A percentile compares a stretch with the other conserved stretches of the same genome.
Conservation (phyloP, 2,888 invertebrate genomes). For the Xylophagus ater region DNA sequence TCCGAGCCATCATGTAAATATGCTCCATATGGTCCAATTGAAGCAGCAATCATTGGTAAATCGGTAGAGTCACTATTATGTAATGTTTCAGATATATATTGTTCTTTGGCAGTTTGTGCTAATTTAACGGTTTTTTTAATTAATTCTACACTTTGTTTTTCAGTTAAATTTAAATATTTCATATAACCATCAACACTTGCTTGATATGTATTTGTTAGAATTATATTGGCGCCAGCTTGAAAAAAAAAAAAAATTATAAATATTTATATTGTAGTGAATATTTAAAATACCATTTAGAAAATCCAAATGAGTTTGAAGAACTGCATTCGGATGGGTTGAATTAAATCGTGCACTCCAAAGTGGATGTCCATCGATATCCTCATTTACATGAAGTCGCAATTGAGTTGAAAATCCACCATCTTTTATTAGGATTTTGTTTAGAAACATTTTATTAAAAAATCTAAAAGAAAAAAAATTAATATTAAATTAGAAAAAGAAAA, state of each 20-base stretch:
- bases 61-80: too few species aligned
- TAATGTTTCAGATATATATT: slow-evolving; percentile 50
- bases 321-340: slow-evolving; percentile 64
- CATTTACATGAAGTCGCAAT: slow-evolving; percentile 61
- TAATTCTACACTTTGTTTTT: slow-evolving; percentile 56
- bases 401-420: slow-evolving; percentile 77
- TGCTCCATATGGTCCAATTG: slow-evolving; percentile 89
- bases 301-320: slow-evolving; percentile 69
- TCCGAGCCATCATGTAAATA: slow-evolving; percentile 84
- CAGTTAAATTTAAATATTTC: slow-evolving; percentile 57
- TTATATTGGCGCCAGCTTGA: slow-evolving; percentile 78
- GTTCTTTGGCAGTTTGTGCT: slow-evolving; percentile 58
- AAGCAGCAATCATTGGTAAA: slow-evolving; percentile 66
- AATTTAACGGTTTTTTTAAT: slow-evolving; percentile 63
- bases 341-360: slow-evolving; percentile 81
- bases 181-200: slow-evolving; percentile 67
- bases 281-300: slow-evolving; percentile 59
- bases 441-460: too few species aligned
- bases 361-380: slow-evolving; percentile 72
- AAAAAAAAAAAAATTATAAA: not conserved
- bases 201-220: slow-evolving; percentile 86
- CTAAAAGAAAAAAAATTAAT: too few species aligned
- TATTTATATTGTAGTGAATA: not conserved
- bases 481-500: too few species aligned
- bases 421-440: slow-evolving; percentile 41